These are phyloP conservation scores for Phyllotreta striolata DNA, from an alignment of 2,888 invertebrate genomes.

Conservation along the genomic window DNA sequence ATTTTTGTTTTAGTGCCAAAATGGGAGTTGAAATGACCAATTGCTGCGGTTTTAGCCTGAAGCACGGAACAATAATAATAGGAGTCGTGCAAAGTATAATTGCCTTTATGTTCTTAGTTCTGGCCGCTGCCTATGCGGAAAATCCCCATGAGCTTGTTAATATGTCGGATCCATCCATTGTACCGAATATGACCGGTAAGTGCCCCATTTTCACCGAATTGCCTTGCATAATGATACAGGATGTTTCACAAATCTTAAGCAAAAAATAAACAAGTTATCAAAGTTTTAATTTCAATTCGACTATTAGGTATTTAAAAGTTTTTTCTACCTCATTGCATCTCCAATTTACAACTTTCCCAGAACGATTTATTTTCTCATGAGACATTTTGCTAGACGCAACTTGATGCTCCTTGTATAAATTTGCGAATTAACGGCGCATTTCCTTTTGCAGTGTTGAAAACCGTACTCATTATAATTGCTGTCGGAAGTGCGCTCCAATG, in stretches of 20 bases:
- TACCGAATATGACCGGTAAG: constrained; percentile 53
- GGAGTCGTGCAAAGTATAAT: constrained; percentile 57
- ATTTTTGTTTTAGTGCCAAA: constrained; percentile 20
- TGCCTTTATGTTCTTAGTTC: constrained; percentile 55
- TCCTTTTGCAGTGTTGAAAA: constrained; percentile 52
- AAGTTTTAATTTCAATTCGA: no score
- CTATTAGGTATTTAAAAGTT: no score
- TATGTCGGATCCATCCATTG: constrained; percentile 54
- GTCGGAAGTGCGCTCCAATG: constrained; percentile 54
- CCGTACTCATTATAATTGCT: constrained; percentile 53
- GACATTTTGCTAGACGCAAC: no score
- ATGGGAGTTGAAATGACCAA: constrained; percentile 47
- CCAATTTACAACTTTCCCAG: no score
- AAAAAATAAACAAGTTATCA: no score
- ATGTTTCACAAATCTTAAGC: no score
- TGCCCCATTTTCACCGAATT: constrained; percentile 1
- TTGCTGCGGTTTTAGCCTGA: constrained; percentile 52
- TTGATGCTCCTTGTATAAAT: neutral
- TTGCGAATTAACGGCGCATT: no score
- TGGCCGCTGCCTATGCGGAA: constrained; percentile 58
- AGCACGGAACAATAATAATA: constrained; percentile 57
- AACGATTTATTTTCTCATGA: no score
- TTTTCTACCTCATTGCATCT: no score
- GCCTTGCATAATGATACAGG: no score
- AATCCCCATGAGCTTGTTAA: constrained; percentile 58